Conservation (phyloP, 2,888 invertebrate genomes). For the Fragum whitleyi region DNA sequence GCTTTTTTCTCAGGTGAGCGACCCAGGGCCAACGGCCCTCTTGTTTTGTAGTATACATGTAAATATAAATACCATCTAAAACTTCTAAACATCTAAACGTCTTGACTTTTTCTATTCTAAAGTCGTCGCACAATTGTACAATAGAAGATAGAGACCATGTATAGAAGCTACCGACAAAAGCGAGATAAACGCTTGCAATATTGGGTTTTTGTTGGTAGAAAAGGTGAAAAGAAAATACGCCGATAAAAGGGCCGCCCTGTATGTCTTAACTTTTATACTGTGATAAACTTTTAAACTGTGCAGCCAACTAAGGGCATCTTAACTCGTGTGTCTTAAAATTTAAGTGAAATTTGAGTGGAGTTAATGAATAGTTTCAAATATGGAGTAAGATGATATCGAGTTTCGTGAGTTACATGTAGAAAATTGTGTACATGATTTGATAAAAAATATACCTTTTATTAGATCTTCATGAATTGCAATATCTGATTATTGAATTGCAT, state of each 20-base stretch:
- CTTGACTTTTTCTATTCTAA: too few species aligned
- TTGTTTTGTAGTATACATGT: too few species aligned
- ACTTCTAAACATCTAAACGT: too few species aligned
- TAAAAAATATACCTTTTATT: too few species aligned
- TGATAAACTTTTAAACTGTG: slow-evolving; percentile 9
- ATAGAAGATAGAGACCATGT: neutral
- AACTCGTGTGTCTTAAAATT: neutral
- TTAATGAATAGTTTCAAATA: too few species aligned
- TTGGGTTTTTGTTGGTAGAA: slow-evolving; percentile 3
- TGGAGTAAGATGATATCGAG: neutral
- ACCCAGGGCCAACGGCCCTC: too few species aligned
- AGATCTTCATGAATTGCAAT: too few species aligned
- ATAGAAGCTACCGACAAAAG: neutral
- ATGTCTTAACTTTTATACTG: neutral
- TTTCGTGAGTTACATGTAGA: neutral
- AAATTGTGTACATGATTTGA: too few species aligned
- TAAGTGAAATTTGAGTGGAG: neutral
- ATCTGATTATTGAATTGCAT: too few species aligned
- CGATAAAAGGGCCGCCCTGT: slow-evolving; percentile 16
- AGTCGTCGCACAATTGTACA: too few species aligned
- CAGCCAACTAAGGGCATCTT: neutral
- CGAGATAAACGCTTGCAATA: slow-evolving; percentile 10
- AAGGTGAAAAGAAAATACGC: slow-evolving; percentile 24
- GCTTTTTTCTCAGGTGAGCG: too few species aligned
- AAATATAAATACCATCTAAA: too few species aligned